phyloP scores from a whole-genome alignment of 2,113 vertebrate genomes.

The Ceratotherium simum region DNA sequence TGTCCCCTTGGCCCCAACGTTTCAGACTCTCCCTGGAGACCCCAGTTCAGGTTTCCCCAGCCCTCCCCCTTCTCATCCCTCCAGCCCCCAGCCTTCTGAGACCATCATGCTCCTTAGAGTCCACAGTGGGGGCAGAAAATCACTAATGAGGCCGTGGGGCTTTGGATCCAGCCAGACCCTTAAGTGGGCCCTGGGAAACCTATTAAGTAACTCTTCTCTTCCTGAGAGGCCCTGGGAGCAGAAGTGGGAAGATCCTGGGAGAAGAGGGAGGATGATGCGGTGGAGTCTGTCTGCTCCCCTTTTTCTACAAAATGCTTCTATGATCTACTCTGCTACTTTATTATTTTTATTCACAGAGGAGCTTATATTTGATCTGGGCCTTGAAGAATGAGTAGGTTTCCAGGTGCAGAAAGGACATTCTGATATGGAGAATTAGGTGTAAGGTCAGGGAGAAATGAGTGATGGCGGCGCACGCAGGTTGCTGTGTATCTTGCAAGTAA shows the following conservation, averaged over 20 bases:
- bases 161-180: constrained; percentile 40
- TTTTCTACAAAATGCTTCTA: background rate
- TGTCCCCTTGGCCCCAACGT: constrained; percentile 4
- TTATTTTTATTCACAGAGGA: background rate
- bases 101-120: background rate
- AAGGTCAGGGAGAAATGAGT: background rate
- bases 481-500: background rate
- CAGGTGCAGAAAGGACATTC: background rate
- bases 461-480: fast-evolving
- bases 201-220: constrained; percentile 46
- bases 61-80: background rate
- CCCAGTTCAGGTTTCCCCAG: background rate
- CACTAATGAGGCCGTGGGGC: constrained; percentile 65
- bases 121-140: background rate
- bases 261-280: background rate
- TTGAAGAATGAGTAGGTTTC: background rate
- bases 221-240: background rate
- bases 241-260: background rate
- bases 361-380: background rate
- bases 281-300: background rate
- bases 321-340: background rate
- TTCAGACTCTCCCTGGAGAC: constrained; percentile 23
- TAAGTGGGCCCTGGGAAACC: constrained; percentile 78
- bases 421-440: background rate
- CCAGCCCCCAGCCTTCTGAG: constrained; percentile 27